phyloP scores from a whole-genome alignment of 2,113 vertebrate genomes.

The Pelodiscus sinensis region DNA sequence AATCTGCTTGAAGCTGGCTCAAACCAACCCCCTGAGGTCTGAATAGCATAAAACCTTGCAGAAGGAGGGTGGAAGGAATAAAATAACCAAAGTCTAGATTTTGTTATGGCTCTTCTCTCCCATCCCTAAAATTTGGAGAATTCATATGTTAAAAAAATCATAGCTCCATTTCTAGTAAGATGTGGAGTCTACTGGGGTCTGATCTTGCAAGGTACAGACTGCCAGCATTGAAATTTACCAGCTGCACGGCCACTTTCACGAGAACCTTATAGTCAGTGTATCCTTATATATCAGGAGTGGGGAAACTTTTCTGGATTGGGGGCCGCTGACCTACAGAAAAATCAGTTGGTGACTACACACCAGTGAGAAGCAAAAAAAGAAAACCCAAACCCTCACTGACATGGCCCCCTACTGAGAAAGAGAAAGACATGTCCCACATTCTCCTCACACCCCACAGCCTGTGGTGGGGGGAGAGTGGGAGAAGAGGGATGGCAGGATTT shows the following conservation, averaged over 20 bases:
- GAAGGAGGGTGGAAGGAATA: neutral
- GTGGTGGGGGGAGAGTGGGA: too few species aligned
- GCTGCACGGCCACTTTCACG: slow-evolving; percentile 21
- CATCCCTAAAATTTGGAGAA: neutral
- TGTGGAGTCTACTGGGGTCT: neutral
- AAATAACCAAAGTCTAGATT: neutral
- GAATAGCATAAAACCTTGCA: neutral
- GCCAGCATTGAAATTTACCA: neutral
- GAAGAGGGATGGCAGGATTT: too few species aligned
- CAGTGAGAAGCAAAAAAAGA: too few species aligned
- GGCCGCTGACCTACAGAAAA: too few species aligned
- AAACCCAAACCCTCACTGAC: too few species aligned
- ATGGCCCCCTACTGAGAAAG: too few species aligned
- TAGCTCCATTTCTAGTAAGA: neutral
- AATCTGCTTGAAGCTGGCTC: neutral
- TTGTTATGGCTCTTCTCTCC: neutral
- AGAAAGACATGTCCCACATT: too few species aligned
- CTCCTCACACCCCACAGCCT: too few species aligned
- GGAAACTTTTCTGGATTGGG: too few species aligned
- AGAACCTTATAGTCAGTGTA: neutral
- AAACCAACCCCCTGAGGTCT: neutral
- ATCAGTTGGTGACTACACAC: too few species aligned
- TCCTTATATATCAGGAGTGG: neutral
- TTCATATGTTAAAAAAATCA: neutral
- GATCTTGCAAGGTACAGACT: neutral